Conservation (phyloP, 2,113 vertebrate species). For the Trichomycterus rosablanca region DNA sequence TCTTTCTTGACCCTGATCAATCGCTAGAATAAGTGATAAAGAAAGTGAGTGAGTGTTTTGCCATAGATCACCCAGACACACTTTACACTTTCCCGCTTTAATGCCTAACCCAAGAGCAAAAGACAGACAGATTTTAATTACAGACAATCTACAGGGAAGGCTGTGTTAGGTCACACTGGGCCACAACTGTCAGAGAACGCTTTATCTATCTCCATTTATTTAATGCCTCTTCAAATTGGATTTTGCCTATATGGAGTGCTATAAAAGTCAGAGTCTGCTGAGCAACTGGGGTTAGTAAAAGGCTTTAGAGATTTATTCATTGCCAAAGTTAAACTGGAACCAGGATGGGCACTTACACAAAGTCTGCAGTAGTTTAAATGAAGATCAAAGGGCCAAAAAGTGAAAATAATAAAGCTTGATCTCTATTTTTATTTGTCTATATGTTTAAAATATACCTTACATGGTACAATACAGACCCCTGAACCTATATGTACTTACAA, state of each 20-base stretch:
- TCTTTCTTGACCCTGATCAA: too few species aligned
- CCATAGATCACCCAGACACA: slow-evolving; percentile 1
- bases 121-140: slow-evolving; percentile 29
- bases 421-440: too few species aligned
- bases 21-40: too few species aligned
- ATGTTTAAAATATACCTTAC: too few species aligned
- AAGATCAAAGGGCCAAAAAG: too few species aligned
- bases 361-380: too few species aligned
- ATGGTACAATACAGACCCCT: too few species aligned
- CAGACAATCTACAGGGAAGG: background rate
- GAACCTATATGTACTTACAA: too few species aligned
- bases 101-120: slow-evolving; percentile 19
- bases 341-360: slow-evolving; percentile 14
- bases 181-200: slow-evolving; percentile 10
- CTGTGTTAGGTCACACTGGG: background rate
- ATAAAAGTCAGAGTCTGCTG: slow-evolving; percentile 17
- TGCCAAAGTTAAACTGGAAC: slow-evolving; percentile 2
- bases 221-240: slow-evolving; percentile 26
- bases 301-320: background rate
- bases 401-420: too few species aligned
- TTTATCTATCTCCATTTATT: slow-evolving; percentile 24
- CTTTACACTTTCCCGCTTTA: slow-evolving; percentile 5
- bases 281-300: background rate
- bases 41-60: too few species aligned
- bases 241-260: slow-evolving; percentile 1